Percentiles rank a stretch among this genome's conserved stretches.
phyloP scores from a whole-genome alignment of 1,140 invertebrate genomes.

The Lineus longissimus region DNA sequence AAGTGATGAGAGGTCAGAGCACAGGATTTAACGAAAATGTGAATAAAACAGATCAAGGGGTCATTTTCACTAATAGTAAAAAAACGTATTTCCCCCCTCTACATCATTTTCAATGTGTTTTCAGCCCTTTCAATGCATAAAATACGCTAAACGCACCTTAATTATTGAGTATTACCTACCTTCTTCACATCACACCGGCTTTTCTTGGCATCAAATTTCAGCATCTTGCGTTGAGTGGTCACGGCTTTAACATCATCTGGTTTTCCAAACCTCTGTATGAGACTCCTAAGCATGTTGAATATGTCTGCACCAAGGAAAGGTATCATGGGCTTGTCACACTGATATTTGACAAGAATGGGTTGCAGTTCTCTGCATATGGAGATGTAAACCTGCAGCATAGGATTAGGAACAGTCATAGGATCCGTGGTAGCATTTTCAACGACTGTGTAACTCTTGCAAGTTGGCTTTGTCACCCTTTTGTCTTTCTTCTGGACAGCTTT shows the following conservation, averaged over 20 bases:
- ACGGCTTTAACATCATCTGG: background rate
- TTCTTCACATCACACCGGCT: slow-evolving; percentile 6
- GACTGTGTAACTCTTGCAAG: slow-evolving; percentile 13
- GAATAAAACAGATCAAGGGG: background rate
- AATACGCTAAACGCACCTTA: no score
- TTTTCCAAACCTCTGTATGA: slow-evolving; percentile 16
- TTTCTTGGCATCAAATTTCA: slow-evolving; percentile 9
- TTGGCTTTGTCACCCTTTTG: slow-evolving; percentile 18
- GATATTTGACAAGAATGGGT: slow-evolving; percentile 11
- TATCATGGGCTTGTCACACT: slow-evolving; percentile 21
- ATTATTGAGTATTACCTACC: background rate
- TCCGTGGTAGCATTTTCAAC: slow-evolving; percentile 5
- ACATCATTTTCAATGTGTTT: background rate
- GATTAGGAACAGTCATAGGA: background rate
- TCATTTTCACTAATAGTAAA: background rate
- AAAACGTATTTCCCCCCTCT: background rate
- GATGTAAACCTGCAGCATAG: background rate
- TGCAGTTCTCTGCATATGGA: background rate
- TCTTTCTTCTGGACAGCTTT: slow-evolving; percentile 13
- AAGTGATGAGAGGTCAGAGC: background rate
- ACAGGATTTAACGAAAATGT: background rate
- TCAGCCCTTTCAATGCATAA: no score
- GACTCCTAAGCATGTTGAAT: background rate
- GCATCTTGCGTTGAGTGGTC: slow-evolving; percentile 4
- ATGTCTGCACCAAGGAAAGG: slow-evolving; percentile 16